Evolutionary conservation across 2,113 vertebrate species (phyloP).

Genomic region (Eolophus roseicapilla): DNA sequence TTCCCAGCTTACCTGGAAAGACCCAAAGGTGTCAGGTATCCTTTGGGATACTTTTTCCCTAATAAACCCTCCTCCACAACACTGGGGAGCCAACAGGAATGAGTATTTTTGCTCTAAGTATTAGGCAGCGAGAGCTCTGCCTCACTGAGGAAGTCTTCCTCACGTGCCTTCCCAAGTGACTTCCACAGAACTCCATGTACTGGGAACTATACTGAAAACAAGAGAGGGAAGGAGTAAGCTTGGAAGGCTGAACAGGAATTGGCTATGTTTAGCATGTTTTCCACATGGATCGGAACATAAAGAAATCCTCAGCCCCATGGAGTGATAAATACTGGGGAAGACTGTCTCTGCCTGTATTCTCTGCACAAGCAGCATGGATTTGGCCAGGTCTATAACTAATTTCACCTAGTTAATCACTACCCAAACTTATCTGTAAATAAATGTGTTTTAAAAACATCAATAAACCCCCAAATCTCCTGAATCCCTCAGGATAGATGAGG

Average conservation of each 20-base stretch:
- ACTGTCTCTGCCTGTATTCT: not conserved
- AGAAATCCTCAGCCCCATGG: not conserved
- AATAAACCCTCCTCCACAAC: not conserved
- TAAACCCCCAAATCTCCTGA: accelerated
- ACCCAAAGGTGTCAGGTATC: not conserved
- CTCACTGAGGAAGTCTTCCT: not conserved
- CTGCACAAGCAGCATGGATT: not conserved
- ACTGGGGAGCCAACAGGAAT: not conserved
- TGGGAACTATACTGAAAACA: not conserved
- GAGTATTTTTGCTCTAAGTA: not conserved
- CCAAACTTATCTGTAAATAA: not conserved
- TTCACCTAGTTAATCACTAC: not conserved
- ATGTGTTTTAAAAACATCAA: not conserved
- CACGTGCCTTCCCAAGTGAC: not conserved
- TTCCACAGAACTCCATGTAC: not conserved
- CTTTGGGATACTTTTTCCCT: not conserved
- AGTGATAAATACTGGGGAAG: not conserved
- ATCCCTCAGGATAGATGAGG: not conserved
- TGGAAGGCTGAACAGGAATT: not conserved
- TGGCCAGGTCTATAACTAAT: not conserved
- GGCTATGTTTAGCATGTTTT: not conserved
- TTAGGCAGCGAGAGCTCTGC: not conserved
- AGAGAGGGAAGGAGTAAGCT: not conserved
- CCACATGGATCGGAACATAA: not conserved
- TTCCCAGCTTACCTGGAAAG: not conserved